A percentile compares a stretch with the other conserved stretches of the same genome.
These are phyloP conservation scores for Venustoraphidia nigricollis DNA, from an alignment of 2,888 invertebrate species.

Conservation along the genomic window DNA sequence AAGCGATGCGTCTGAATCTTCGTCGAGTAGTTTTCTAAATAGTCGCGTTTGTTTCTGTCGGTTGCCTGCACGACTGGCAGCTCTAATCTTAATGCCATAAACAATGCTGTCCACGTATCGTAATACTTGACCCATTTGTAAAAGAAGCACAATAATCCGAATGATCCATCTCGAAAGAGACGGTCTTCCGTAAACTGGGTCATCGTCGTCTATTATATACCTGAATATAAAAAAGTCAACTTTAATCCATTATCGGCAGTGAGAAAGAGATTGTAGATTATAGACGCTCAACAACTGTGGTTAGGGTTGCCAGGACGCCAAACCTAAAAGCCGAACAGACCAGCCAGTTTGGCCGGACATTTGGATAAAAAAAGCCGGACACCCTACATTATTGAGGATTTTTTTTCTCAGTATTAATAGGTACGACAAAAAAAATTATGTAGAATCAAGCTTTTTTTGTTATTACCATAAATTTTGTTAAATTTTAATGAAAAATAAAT, in stretches of 20 bases:
- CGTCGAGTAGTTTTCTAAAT: conserved; percentile 29
- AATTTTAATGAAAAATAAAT: too few relatives aligned
- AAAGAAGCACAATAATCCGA: conserved; percentile 27
- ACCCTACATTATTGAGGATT: too few relatives aligned
- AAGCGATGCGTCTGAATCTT: conserved; percentile 29
- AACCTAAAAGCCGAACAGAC: too few relatives aligned
- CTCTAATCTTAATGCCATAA: conserved; percentile 26
- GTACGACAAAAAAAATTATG: too few relatives aligned
- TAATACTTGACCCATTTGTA: conserved; percentile 31
- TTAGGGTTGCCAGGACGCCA: too few relatives aligned
- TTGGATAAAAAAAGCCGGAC: too few relatives aligned
- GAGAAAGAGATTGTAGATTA: too few relatives aligned
- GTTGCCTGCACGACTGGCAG: conserved; percentile 19
- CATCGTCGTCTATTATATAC: conserved; percentile 31
- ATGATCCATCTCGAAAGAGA: conserved; percentile 28
- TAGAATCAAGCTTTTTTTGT: too few relatives aligned
- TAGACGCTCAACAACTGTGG: too few relatives aligned
- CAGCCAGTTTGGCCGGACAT: too few relatives aligned
- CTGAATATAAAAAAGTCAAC: conserved; percentile 17
- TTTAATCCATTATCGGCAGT: neutral
- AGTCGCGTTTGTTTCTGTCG: conserved; percentile 22
- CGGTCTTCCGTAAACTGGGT: conserved; percentile 25
- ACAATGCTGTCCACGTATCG: conserved; percentile 29
- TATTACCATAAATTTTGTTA: too few relatives aligned
- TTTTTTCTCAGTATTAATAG: too few relatives aligned